Base-by-base conservation (phyloP, 2,888 invertebrate species). In the Phlogophora meticulosa region DNA sequence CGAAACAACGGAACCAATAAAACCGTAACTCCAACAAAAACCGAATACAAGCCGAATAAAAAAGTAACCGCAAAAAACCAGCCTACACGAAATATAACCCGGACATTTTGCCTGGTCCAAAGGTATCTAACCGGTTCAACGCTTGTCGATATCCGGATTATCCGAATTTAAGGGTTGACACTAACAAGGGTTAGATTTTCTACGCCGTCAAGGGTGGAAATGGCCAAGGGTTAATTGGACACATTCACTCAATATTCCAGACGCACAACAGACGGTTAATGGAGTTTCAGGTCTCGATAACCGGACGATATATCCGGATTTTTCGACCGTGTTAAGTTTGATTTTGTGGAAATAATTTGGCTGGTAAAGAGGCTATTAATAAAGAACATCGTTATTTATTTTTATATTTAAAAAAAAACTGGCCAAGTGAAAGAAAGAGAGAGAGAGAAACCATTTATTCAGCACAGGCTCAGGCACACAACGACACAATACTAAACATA, bases 121-220 rank as follows among this genome's bases (percentile, higher is more conserved):
- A 77, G 65, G 78, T 82, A 87, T 88, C 88, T 88, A 88, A 85
- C 86, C 88, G 88, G 89, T 87, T 88, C 86, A 86, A 83, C 87
- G 90, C 87, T 86, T 87, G 87, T 92, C 91, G 89, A 90, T 91
- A 88, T 85, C 84, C 85, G 89, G 90, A 89, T 92, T 91, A 93
- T 89, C 89, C 87, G 85, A 89, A 91, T 91, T 91, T 88, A 87
- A 82, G 88, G 88, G 82, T 83, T 91, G 93, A 93, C 93, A 91
- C 89, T 93, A 93, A 94, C 93, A 92, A 92, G 94, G 94, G 93
- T 92, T 82, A 82, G 80, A 87, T 90, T 91, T 90, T 90, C 89
- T 84, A 85, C 85, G 76, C 83, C 85, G 85, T 80, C 85, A 85
- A 70, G 78, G 76, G 68, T 76, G 72, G 72, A 70, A 71, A 61